Base-by-base conservation (phyloP, 2,888 invertebrate species). In the Saturnia pavonia region DNA sequence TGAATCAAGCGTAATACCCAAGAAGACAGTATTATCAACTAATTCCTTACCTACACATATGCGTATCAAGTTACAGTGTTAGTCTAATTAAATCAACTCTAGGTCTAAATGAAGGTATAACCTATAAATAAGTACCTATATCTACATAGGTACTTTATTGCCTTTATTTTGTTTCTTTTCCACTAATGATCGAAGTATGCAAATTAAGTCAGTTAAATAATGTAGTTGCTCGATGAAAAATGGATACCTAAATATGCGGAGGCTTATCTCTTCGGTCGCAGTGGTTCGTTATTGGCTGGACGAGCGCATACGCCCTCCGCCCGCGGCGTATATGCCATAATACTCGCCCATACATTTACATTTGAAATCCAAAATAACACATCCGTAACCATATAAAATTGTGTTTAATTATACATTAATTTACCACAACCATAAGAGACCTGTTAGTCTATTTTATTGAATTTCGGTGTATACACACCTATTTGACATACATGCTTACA, bases 351-450 rank as follows among this genome's bases (percentile, higher is more conserved):
- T 75, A 80, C 79, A 80, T 85, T 88, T 87, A 86, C 80, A 89
- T 87, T 88, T 87, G 86, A 88, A 88, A 89, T 89, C 82, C 84
- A 77, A 89, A 90, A 89, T 88, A 86, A 86, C 77, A 82, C 76
- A 77, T 78, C 70, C 77, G 75, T 73, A 51, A 74, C 68, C 42
- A 70, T 70, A 75, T 74, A 76, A 72, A 77, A 77, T 74, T 73
- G 68, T 75, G 70, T 16, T 68, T 27, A 67, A 27, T 57, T 57
- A 57, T 25, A 27, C 14, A 1, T 57, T 54, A 54, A 22, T 54
- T 54, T 54, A n/a, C 19, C 3, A 54, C 54, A 22, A 54, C 8
- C n/a, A n/a, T 22, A 22, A 22, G n/a, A 54, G 11, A 22, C 22
- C 8, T n/a, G n/a, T 54, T 9, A 22, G n/a, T 22, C 54, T 54